These are phyloP conservation scores for Neostethus bicornis DNA, from an alignment of 2,797 vertebrate genomes.

Conservation along the genomic window DNA sequence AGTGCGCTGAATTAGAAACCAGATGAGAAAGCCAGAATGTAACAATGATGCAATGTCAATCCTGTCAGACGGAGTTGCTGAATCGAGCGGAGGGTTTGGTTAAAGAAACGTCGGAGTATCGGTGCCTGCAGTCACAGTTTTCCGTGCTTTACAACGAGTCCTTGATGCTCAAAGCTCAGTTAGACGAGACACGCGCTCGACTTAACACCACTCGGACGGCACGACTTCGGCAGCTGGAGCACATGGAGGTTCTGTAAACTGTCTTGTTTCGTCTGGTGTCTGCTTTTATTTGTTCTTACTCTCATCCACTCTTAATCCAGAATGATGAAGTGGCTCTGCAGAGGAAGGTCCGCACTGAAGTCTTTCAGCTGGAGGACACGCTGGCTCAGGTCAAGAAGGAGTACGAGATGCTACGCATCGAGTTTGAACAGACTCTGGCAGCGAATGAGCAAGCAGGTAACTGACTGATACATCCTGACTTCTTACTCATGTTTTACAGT, in stretches of 20 bases:
- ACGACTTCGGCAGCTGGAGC: constrained; percentile 93
- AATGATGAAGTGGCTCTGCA: constrained; percentile 95
- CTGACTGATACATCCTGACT: neutral
- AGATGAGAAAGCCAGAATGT: neutral
- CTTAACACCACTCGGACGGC: constrained; percentile 92
- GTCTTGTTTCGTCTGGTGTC: neutral
- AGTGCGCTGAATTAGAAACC: neutral
- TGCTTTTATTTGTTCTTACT: constrained; percentile 5
- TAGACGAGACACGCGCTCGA: constrained; percentile 92
- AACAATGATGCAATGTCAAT: neutral
- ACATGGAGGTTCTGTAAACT: constrained; percentile 86
- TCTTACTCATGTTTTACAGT: too few species aligned
- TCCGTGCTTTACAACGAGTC: constrained; percentile 97
- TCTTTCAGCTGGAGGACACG: constrained; percentile 97
- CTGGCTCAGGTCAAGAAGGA: constrained; percentile 97
- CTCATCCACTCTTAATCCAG: constrained; percentile 66
- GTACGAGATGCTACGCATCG: constrained; percentile 98
- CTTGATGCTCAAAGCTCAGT: constrained; percentile 91
- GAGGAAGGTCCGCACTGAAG: constrained; percentile 95
- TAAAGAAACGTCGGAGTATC: constrained; percentile 93
- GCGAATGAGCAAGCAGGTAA: constrained; percentile 98
- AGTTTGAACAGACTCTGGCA: constrained; percentile 96
- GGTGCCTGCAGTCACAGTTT: constrained; percentile 97
- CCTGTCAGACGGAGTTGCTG: constrained; percentile 84
- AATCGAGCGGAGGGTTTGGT: constrained; percentile 90